These are phyloP conservation scores for Orthosia gracilis DNA, from an alignment of 2,888 invertebrate genomes.

Conservation along the genomic window DNA sequence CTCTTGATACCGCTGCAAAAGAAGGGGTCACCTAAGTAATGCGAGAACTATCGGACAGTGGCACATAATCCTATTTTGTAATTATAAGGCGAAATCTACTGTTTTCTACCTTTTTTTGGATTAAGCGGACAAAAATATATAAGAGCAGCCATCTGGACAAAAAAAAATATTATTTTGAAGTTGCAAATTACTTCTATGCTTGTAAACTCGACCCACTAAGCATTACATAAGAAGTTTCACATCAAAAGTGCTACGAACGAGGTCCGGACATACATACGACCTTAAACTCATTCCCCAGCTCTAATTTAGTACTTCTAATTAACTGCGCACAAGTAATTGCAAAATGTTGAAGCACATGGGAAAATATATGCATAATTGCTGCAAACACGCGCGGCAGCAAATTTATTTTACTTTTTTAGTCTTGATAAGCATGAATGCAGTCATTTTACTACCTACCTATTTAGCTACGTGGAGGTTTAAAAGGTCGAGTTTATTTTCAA, in stretches of 20 bases:
- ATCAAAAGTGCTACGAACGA: background rate
- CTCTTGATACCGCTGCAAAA: no score
- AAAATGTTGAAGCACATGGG: conserved; percentile 5
- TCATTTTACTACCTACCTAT: conserved; percentile 9
- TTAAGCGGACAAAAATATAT: no score
- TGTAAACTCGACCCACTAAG: no score
- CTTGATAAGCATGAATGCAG: conserved; percentile 19
- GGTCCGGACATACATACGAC: background rate
- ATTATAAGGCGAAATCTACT: no score
- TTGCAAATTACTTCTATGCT: no score
- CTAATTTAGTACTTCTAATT: background rate
- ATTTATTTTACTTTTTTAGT: conserved; percentile 10
- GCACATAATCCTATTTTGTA: no score
- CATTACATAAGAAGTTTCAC: no score
- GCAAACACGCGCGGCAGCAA: conserved; percentile 12
- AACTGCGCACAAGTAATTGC: conserved; percentile 13
- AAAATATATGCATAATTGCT: conserved; percentile 21
- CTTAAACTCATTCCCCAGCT: background rate
- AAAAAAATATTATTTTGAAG: no score
- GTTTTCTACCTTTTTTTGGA: no score
- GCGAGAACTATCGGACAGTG: no score
- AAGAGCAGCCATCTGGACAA: no score
- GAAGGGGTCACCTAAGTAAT: no score
- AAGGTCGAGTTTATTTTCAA: conserved; percentile 20
- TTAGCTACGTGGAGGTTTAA: background rate